Conservation (phyloP, 2,888 invertebrate species). For the Charanyca ferruginea region DNA sequence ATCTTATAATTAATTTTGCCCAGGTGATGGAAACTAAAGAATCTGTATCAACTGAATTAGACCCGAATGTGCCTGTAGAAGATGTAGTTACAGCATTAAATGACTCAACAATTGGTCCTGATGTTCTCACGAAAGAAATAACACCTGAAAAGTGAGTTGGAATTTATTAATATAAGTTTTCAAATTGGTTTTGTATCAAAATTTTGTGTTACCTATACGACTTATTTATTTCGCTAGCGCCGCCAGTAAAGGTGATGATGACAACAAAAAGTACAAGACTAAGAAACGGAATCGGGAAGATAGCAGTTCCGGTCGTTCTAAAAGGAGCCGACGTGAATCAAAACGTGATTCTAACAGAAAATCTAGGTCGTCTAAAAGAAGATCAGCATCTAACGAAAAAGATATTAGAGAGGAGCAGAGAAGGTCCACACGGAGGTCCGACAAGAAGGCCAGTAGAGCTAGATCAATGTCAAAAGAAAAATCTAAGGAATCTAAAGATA, state of each 20-base stretch:
- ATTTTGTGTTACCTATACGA: background rate
- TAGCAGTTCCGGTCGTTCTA: conserved; percentile 71
- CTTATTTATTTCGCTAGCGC: conserved; percentile 43
- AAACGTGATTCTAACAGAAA: conserved; percentile 80
- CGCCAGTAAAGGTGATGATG: conserved; percentile 59
- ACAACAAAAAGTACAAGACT: conserved; percentile 54
- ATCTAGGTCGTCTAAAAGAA: conserved; percentile 80
- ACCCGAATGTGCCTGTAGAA: conserved; percentile 92
- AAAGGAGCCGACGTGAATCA: conserved; percentile 78
- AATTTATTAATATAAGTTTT: background rate
- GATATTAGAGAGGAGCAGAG: conserved; percentile 70
- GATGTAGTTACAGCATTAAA: conserved; percentile 93
- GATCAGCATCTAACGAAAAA: conserved; percentile 78
- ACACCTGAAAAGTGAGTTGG: conserved; percentile 72
- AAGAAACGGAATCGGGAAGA: conserved; percentile 75
- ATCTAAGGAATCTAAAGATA: conserved; percentile 79
- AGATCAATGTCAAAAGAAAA: conserved; percentile 78
- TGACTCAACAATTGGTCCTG: conserved; percentile 84
- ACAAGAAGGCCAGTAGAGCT: conserved; percentile 73
- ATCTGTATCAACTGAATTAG: conserved; percentile 92
- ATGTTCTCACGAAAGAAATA: conserved; percentile 62
- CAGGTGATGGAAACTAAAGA: conserved; percentile 92
- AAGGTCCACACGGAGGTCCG: conserved; percentile 77
- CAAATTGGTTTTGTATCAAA: background rate
- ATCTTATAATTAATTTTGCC: conserved; percentile 37